phyloP scores from a whole-genome alignment of 1,140 invertebrate genomes.

The Drosophila virilis region DNA sequence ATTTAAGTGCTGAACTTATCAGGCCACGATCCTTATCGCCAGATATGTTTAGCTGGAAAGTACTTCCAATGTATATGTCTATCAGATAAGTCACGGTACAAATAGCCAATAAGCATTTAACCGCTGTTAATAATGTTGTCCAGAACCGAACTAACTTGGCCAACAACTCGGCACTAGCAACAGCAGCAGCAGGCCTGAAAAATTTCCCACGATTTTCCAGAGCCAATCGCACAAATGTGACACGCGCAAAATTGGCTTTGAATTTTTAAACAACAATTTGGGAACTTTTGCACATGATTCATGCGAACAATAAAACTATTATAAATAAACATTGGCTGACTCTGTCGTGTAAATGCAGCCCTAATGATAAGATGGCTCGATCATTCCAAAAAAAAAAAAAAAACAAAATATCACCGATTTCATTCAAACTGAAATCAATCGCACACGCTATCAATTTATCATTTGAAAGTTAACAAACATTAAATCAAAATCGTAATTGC shows the following conservation, averaged over 20 bases:
- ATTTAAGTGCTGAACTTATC: conserved; percentile 49
- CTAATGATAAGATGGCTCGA: conserved; percentile 7
- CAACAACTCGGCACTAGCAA: neutral
- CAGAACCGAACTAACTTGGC: conserved; percentile 20
- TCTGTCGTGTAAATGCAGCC: neutral
- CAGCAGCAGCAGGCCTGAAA: neutral
- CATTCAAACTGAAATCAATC: conserved; percentile 13
- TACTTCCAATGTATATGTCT: conserved; percentile 12
- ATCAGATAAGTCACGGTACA: conserved; percentile 14
- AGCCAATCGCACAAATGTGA: neutral
- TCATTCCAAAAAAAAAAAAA: neutral
- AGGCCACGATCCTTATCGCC: conserved; percentile 53
- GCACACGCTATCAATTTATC: conserved; percentile 11
- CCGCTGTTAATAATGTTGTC: conserved; percentile 5
- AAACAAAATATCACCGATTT: neutral
- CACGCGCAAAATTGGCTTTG: conserved; percentile 24
- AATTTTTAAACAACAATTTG: conserved; percentile 52
- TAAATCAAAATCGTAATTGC: conserved; percentile 9
- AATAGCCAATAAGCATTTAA: conserved; percentile 5
- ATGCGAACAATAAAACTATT: neutral
- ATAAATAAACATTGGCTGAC: conserved; percentile 12
- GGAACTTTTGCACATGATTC: conserved; percentile 58
- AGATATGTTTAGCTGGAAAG: conserved; percentile 34
- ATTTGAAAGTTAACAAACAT: conserved; percentile 6
- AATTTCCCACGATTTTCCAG: conserved; percentile 33